Evolutionary conservation across 2,888 invertebrate genomes (phyloP), one percentile per base, ranked within the genome.

Genomic region (Troilus luridus): DNA sequence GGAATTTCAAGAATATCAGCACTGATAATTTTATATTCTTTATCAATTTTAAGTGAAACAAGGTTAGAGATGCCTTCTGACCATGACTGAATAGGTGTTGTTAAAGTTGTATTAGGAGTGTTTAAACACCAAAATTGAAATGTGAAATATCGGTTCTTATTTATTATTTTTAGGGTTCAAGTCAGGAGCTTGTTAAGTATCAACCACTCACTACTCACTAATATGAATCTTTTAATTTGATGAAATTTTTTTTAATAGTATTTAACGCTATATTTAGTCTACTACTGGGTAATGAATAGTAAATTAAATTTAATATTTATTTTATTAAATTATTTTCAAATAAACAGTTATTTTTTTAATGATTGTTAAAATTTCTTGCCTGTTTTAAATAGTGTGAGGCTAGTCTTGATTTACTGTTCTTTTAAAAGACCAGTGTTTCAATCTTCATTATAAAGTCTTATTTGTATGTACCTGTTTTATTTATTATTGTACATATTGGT

Each of bases 401-500:
- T 77, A 41, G 72, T 77, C 72, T 77, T 77, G 19, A 24, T 77
- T 77, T 17, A 72, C 72, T 72, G 72, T 17, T 72, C 72, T 72
- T 67, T n/a, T 11, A 67, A 21, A 10, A 64, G 64, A 64, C n/a
- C 64, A 64, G 64, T 64, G 8, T n/a, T 12, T 67, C 24, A 24
- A 2, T 27, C 14, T 72, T 14, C 24, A 72, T 27, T 27, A 14
- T 11, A 72, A 27, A 14, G 14, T 72, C 27, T 27, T 14, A 72
- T 77, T 77, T 77, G 72, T 17, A 41, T 77, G 72, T 77, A 77
- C 72, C 72, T 77, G 72, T 41, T 41, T 77, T 77, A 77, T 27
- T 77, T 77, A 77, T 77, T 77, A 19, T 77, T 41, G 72, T 77
- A 41, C 17, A 77, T 1, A 24, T 77, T 7, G 24, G 2, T 77